Evolutionary conservation across 2,888 invertebrate species (phyloP).

Genomic region (Megamerina dolium): DNA sequence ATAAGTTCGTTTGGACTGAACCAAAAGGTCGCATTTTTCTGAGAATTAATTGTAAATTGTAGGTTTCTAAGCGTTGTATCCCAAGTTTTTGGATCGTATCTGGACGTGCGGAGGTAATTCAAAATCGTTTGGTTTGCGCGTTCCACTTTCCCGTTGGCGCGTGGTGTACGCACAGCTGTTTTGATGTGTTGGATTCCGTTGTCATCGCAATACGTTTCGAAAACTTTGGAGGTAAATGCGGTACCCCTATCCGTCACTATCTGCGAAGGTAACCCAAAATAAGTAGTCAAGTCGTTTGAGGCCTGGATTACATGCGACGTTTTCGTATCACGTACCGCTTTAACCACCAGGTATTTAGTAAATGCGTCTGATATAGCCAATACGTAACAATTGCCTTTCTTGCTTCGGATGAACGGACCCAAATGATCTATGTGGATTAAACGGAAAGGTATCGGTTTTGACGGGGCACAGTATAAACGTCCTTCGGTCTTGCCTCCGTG

Average conservation of each 20-base stretch:
- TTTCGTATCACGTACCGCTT: slow-evolving; percentile 16
- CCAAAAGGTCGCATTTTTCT: slow-evolving; percentile 6
- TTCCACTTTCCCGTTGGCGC: slow-evolving; percentile 24
- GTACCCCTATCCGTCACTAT: slow-evolving; percentile 27
- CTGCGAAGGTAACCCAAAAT: slow-evolving; percentile 24
- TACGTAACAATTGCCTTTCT: slow-evolving; percentile 7
- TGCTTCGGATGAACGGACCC: slow-evolving; percentile 15
- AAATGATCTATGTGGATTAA: slow-evolving; percentile 21
- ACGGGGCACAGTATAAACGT: slow-evolving; percentile 4
- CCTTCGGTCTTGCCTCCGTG: too few species aligned
- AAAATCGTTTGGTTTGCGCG: slow-evolving; percentile 14
- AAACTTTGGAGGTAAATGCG: slow-evolving; percentile 24
- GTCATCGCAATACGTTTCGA: slow-evolving; percentile 21
- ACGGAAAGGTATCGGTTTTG: slow-evolving; percentile 17
- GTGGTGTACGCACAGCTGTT: slow-evolving; percentile 22
- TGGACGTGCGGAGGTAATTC: slow-evolving; percentile 4
- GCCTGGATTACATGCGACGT: slow-evolving; percentile 19
- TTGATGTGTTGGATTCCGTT: slow-evolving; percentile 24
- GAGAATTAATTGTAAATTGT: slow-evolving; percentile 10
- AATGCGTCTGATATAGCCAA: slow-evolving; percentile 16
- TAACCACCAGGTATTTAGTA: slow-evolving; percentile 17
- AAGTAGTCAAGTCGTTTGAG: slow-evolving; percentile 15
- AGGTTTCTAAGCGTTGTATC: slow-evolving; percentile 4
- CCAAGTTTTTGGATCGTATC: slow-evolving; percentile 8
- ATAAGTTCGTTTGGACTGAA: slow-evolving; percentile 14